Base-by-base conservation (phyloP, 2,888 invertebrate species). In the Oligia latruncula region DNA sequence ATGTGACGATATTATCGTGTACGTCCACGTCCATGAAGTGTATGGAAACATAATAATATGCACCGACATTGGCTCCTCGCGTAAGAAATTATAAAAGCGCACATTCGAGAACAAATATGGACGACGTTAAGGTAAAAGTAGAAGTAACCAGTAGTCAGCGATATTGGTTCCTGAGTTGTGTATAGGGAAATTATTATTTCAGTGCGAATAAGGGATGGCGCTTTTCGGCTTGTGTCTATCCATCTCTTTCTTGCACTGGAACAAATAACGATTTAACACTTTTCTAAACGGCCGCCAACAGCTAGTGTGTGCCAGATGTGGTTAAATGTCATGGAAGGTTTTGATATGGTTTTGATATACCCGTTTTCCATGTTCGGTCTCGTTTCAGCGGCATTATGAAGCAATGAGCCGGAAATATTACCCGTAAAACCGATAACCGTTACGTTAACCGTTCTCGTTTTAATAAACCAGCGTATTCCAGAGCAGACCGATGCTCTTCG, bases 401-500 rank as follows among this genome's bases (percentile, higher is more conserved):
- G 60, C 29, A 70, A 43, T 60, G 17, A 29, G 4, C 20, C 17
- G 40, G 20, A 2, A 40, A 23, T 60, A 58, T 60, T 70, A 62
- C 29, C 29, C 23, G 29, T 58, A 29, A 60, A 68, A 23, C 23
- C 9, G 60, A 78, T 71, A 43, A 60, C 71, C 40, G 35, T 78
- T 58, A 6, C 52, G 55, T 0, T 35, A 20, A 65, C n/a, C 43
- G n/a, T 55, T 29, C 1, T n/a, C 17, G 17, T 46, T 74, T 4
- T 35, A 23, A 71, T 49, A 72, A 35, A 46, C 15, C 17, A 35
- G 6, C 29, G 8, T 52, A 4, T 40, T 11, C 62, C 3, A 20
- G 60, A 15, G 29, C 20, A 17, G 29, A 52, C 43, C 17, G 4
- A 11, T 40, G 5, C 4, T 52, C 11, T 20, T 77, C 4, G 49